Base-by-base conservation (phyloP, 37 sponge, comb jelly and placozoan genomes). In the Diacarnus erythraeanus region DNA sequence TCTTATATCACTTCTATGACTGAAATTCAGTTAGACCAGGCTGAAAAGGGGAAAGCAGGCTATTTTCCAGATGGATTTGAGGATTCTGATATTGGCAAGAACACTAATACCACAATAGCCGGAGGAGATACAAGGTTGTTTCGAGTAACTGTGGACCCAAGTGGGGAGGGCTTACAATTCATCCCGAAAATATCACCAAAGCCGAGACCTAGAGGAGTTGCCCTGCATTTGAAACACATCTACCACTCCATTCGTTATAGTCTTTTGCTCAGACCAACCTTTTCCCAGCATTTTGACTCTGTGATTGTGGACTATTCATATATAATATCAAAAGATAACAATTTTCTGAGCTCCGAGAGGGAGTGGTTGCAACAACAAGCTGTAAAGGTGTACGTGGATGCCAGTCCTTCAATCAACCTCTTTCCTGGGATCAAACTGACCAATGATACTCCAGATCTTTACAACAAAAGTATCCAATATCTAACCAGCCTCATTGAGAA, bases 101-200 rank as follows among this genome's bases (percentile, higher is more conserved):
- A 73, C 64, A 85, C 86, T 1, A 36, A 57, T 22, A 73, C 79
- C 9, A 78, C 86, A 0, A 85, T 85, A 26, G 86, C 86, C 41
- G 86, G 86, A 3, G 86, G 70, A 63, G 86, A 85, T 44, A 85
- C 86, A 9, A 69, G 86, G 38, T 64, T 85, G 37, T 85, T 85
- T 42, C 29, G 30, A 42, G 86, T 85, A 22, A 27, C 71, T 25
- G 25, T 72, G 18, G 51, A 72, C n/a, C 23, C 2, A 75, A 22
- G 20, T 9, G 30, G 70, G 2, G 61, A 34, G 38, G 26, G 3
- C 4, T n/a, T n/a, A n/a, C 34, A 63, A 34, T 41, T 77, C 30
- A 35, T 85, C 5, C 57, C 71, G 0, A 78, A 85, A 42, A 30
- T 33, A 3, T 31, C 23, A 25, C 79, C 79, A 5, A 85, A 85